Evolutionary conservation across 2,797 vertebrate species (phyloP).

Genomic region (Danio tinwini): DNA sequence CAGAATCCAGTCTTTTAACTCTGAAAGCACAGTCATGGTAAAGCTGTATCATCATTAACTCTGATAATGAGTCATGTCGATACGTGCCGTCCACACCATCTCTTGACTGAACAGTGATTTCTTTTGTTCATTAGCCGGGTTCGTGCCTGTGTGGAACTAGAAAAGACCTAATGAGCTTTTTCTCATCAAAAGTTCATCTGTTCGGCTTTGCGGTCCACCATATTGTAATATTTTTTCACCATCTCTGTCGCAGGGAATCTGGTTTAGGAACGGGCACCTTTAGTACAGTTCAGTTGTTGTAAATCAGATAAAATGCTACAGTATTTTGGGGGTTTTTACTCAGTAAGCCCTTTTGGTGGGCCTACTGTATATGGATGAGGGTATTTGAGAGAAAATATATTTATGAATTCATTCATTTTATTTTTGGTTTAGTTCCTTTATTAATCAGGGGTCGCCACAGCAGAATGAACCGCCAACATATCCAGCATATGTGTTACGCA

Average conservation of each 20-base stretch:
- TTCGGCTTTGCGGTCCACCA: slow-evolving; percentile 5
- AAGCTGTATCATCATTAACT: slow-evolving; percentile 25
- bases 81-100: background rate
- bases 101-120: slow-evolving; percentile 1
- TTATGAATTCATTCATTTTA: no score
- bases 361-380: slow-evolving; percentile 9
- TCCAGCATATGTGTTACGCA: no score
- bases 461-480: no score
- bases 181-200: slow-evolving; percentile 37
- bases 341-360: slow-evolving; percentile 2
- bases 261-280: background rate
- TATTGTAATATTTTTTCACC: slow-evolving; percentile 12
- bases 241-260: slow-evolving; percentile 12
- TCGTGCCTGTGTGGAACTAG: background rate
- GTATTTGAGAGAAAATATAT: background rate
- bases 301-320: slow-evolving; percentile 9
- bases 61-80: slow-evolving; percentile 21
- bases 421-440: no score
- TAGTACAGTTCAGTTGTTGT: slow-evolving; percentile 2
- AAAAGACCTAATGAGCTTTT: slow-evolving; percentile 18
- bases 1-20: background rate
- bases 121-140: slow-evolving; percentile 11
- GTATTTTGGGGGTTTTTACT: background rate
- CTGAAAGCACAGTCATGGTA: background rate
- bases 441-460: no score